A percentile compares a stretch with the other conserved stretches of the same genome.
Conservation (phyloP, 2,888 invertebrate species). For the Sisyra terminalis region DNA sequence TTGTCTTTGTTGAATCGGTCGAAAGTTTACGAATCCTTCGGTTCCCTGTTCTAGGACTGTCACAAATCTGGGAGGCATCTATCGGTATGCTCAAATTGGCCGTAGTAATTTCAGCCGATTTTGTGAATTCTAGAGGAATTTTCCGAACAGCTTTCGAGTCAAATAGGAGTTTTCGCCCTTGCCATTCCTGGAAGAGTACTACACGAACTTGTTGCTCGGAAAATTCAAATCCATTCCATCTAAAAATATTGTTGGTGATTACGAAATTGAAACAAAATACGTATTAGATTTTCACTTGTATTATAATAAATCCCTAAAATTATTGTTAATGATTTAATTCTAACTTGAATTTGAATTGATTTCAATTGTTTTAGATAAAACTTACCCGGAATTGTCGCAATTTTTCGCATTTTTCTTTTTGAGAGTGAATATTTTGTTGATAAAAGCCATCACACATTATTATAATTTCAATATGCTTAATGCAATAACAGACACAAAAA, state of each 20-base stretch:
- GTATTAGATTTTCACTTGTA: too few relatives aligned
- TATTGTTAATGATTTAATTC: too few relatives aligned
- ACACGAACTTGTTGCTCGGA: constrained; percentile 60
- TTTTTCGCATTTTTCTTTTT: constrained; percentile 36
- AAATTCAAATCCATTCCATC: constrained; percentile 42
- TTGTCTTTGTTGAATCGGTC: neutral
- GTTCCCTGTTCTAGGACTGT: too few relatives aligned
- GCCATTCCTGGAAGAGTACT: constrained; percentile 65
- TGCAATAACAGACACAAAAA: constrained; percentile 1
- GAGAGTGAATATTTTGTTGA: constrained; percentile 53
- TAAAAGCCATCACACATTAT: constrained; percentile 46
- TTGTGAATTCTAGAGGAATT: constrained; percentile 24
- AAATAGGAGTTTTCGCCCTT: constrained; percentile 64
- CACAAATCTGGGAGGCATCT: too few relatives aligned
- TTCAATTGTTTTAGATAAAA: constrained; percentile 15
- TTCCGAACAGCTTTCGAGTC: constrained; percentile 59
- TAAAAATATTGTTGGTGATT: constrained; percentile 16
- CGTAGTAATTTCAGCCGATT: too few relatives aligned
- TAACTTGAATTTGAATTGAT: too few relatives aligned
- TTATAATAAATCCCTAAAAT: too few relatives aligned
- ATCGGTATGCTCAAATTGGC: too few relatives aligned
- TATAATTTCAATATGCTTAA: constrained; percentile 7
- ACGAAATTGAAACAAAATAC: too few relatives aligned
- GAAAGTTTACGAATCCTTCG: neutral
- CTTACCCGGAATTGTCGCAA: constrained; percentile 23